phyloP scores from a whole-genome alignment of 2,888 invertebrate genomes.

The Brachypalpus laphriformis region DNA sequence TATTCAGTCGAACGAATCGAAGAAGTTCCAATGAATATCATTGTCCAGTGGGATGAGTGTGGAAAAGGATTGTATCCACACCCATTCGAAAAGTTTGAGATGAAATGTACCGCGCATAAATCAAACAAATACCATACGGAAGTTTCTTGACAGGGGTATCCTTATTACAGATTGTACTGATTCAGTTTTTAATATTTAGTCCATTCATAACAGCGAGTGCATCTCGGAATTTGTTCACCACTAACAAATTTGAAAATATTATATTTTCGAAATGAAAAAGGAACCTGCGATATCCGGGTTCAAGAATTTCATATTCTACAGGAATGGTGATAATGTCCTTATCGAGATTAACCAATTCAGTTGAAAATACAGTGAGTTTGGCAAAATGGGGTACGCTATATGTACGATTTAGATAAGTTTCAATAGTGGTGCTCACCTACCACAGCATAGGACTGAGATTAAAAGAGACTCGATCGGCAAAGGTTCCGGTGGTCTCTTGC shows the following conservation, averaged over 20 bases:
- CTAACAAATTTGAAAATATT: not conserved
- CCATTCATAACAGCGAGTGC: not conserved
- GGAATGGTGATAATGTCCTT: not conserved
- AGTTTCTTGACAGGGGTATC: slow-evolving; percentile 6
- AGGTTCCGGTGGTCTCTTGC: too few relatives aligned
- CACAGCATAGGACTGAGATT: too few relatives aligned
- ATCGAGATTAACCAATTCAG: slow-evolving; percentile 9
- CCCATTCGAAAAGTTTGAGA: slow-evolving; percentile 19
- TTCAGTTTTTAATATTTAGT: slow-evolving; percentile 1
- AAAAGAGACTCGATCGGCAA: too few relatives aligned
- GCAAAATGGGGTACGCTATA: not conserved
- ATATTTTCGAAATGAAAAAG: slow-evolving; percentile 2
- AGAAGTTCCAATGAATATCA: slow-evolving; percentile 57
- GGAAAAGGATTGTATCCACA: slow-evolving; percentile 45
- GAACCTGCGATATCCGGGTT: not conserved
- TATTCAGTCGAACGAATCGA: slow-evolving; percentile 25
- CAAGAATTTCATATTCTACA: not conserved
- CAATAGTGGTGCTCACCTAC: too few relatives aligned
- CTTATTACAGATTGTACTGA: not conserved
- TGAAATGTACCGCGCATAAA: not conserved
- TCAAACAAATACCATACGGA: not conserved
- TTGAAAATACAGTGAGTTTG: not conserved
- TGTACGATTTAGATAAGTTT: too few relatives aligned
- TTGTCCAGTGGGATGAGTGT: slow-evolving; percentile 36
- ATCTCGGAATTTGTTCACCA: not conserved